These are phyloP conservation scores for Dipodomys spectabilis DNA, from an alignment of 2,113 vertebrate species.

Conservation along the genomic window DNA sequence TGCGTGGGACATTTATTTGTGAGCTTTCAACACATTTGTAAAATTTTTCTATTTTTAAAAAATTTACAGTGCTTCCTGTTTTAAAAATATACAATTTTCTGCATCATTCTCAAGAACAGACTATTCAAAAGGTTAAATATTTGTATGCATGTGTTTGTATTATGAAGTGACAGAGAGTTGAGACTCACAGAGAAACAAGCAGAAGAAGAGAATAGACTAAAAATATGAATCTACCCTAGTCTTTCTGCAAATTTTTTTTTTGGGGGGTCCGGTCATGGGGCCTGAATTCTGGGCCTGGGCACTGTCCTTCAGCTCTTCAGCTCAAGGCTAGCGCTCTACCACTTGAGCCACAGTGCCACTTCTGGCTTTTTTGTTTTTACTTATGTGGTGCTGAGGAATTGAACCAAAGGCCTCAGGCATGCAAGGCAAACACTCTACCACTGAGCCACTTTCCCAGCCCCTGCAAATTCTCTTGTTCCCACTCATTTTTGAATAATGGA, in stretches of 20 bases:
- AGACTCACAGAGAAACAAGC: background rate
- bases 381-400: no score
- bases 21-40: background rate
- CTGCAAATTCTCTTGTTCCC: background rate
- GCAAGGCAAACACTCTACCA: no score
- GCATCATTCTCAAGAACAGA: background rate
- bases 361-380: no score
- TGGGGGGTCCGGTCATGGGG: no score
- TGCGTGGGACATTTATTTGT: background rate
- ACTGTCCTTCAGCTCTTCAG: no score
- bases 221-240: background rate
- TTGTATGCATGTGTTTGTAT: no score
- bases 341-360: no score
- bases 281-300: no score
- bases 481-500: background rate
- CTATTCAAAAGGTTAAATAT: background rate
- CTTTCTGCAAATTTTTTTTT: no score
- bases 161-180: background rate
- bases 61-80: background rate
- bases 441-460: no score
- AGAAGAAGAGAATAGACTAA: background rate
- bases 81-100: background rate
- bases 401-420: no score
- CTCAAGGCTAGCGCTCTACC: no score
- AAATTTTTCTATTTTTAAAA: conserved; percentile 2